Base-by-base conservation (phyloP, 2,888 invertebrate genomes). In the Beris morrisii region DNA sequence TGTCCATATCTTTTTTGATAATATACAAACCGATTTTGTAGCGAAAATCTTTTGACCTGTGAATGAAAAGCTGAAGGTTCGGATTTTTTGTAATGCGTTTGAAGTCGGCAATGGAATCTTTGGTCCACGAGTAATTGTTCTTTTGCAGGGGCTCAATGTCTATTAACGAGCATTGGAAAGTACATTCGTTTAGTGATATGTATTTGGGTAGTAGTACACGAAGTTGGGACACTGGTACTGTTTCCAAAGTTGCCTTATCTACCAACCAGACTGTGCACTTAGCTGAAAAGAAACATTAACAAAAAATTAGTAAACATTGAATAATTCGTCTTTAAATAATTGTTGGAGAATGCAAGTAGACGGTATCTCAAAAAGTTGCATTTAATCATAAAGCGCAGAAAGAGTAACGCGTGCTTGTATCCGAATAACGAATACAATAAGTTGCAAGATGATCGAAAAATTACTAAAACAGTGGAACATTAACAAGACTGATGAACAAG, bases 161-260 rank as follows among this genome's bases (percentile, higher is more conserved):
- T 3, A 78, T 78, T 45, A 80, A 67, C 2, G 74, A 70, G 64
- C 80, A 80, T 64, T 73, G 73, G n/a, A 77, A 72, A 11, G 76
- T 71, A n/a, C 73, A 66, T 66, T 78, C 78, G 3, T 67, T 66
- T 0, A 11, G 59, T 2, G 50, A 7, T 15, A 71, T 70, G 44
- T 75, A 78, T 11, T 54, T 50, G 1, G 70, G 53, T 0, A 83
- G 76, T 1, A 91, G 77, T 11, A 82, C 78, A 58, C 82, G 84
- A 15, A 91, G 76, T 55, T 81, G 76, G 1, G 79, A 74, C 52
- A 79, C 73, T 0, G 79, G 75, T 0, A 90, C 82, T 0, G 79
- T 82, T 72, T 87, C 85, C 2, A 81, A 79, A 45, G 78, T 78
- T 0, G 88, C 91, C 69, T 85, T 83, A 75, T 94, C 93, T 4